Percentiles rank a stretch among this genome's conserved stretches.
phyloP scores from a whole-genome alignment of 2,888 invertebrate genomes.

The Drosophila longiperda region DNA sequence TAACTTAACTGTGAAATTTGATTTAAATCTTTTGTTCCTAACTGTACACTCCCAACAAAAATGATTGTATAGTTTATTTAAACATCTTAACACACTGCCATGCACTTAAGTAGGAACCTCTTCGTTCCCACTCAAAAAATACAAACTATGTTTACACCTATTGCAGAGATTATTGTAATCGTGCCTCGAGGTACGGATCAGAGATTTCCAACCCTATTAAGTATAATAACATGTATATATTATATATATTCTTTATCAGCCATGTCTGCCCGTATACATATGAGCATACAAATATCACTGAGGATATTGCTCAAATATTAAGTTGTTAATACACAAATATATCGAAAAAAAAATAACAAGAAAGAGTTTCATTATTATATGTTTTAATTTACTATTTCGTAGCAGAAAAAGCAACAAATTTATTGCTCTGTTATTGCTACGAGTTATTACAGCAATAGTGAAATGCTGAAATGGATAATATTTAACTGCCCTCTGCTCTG shows the following conservation, averaged over 20 bases:
- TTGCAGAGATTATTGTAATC: neutral
- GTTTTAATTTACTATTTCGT: neutral
- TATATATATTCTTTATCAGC: constrained; percentile 8
- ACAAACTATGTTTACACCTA: neutral
- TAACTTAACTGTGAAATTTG: constrained; percentile 6
- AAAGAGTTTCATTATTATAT: neutral
- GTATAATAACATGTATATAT: neutral
- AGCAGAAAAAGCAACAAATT: neutral
- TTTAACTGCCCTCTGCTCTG: neutral
- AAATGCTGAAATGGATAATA: neutral
- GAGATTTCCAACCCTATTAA: neutral
- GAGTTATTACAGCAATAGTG: neutral
- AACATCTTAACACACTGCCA: constrained; percentile 14
- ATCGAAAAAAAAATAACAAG: constrained; percentile 1
- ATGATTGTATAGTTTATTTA: constrained; percentile 4
- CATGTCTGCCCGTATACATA: constrained; percentile 20
- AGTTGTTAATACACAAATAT: constrained; percentile 1
- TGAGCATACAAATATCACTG: constrained; percentile 5
- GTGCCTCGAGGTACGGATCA: neutral
- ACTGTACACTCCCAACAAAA: constrained; percentile 1
- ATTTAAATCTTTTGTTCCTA: constrained; percentile 16
- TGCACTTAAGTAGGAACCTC: neutral
- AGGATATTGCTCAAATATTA: neutral
- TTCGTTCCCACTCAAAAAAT: neutral
- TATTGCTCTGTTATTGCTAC: neutral